Evolutionary conservation across 2,888 invertebrate species (phyloP).

Genomic region (Phyllotreta striolata): DNA sequence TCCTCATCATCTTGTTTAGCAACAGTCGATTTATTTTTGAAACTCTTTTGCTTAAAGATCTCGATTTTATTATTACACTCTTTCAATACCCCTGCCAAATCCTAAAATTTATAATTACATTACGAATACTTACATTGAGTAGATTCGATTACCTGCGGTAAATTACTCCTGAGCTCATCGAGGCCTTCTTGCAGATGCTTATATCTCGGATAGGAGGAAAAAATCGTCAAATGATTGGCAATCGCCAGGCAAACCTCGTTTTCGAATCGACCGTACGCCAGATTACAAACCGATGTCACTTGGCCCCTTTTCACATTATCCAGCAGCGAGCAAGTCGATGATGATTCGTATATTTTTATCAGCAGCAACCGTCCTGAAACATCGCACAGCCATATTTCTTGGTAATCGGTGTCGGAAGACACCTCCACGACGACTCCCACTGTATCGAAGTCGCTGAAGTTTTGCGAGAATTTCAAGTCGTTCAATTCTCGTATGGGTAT

Average conservation of each 20-base stretch:
- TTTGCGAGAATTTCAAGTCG: constrained; percentile 57
- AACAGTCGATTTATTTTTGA: constrained; percentile 23
- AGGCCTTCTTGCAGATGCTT: constrained; percentile 62
- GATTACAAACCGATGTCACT: constrained; percentile 69
- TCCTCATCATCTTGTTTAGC: constrained; percentile 48
- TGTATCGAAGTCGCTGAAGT: constrained; percentile 77
- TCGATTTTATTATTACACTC: constrained; percentile 51
- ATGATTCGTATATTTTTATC: constrained; percentile 61
- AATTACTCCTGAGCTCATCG: constrained; percentile 59
- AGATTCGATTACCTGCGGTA: constrained; percentile 46
- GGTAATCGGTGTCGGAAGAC: constrained; percentile 63
- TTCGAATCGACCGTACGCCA: constrained; percentile 66
- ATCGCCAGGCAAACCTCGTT: constrained; percentile 67
- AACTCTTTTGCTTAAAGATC: constrained; percentile 28
- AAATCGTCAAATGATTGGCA: constrained; percentile 69
- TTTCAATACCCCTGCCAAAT: constrained; percentile 46
- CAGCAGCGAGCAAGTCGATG: constrained; percentile 60
- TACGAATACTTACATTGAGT: neutral
- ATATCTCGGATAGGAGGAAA: constrained; percentile 70
- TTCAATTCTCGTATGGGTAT: constrained; percentile 62
- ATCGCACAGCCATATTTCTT: constrained; percentile 70
- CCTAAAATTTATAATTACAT: constrained; percentile 44
- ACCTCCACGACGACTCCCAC: constrained; percentile 72
- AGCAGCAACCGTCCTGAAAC: constrained; percentile 62
- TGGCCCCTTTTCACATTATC: constrained; percentile 68